Percentiles rank a stretch among this genome's conserved stretches.
Conservation (phyloP, 2,113 vertebrate species). For the Carassius gibelio region DNA sequence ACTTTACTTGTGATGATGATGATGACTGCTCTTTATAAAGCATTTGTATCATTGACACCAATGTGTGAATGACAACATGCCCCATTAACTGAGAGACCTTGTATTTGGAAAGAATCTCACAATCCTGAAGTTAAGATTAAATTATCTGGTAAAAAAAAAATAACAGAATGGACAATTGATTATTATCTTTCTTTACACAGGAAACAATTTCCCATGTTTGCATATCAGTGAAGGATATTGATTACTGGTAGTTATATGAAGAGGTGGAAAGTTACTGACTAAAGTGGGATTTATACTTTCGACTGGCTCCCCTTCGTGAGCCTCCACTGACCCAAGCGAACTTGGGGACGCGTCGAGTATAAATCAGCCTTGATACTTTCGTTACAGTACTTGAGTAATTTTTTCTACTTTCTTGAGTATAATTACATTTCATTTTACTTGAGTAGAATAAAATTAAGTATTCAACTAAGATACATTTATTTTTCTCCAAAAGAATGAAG, state of each 20-base stretch:
- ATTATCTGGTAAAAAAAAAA: not conserved
- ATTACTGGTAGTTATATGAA: not conserved
- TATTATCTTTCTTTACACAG: not conserved
- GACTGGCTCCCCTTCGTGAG: no score
- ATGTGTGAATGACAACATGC: not conserved
- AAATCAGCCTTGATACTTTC: no score
- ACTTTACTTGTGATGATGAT: slow-evolving; percentile 84
- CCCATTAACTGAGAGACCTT: not conserved
- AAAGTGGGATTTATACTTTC: no score
- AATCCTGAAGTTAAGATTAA: not conserved
- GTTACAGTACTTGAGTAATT: no score
- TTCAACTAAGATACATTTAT: no score
- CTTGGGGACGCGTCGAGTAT: no score
- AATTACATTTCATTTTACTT: no score
- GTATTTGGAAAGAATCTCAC: not conserved
- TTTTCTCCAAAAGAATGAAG: no score
- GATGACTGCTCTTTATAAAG: not conserved
- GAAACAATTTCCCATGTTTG: not conserved
- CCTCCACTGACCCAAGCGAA: no score
- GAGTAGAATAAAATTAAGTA: no score
- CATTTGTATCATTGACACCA: not conserved
- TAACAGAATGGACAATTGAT: not conserved
- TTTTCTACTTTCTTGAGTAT: no score
- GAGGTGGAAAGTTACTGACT: no score
- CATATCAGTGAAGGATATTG: not conserved